A percentile compares a stretch with the other conserved stretches of the same genome.
These are phyloP conservation scores for Siderastrea radians DNA, from an alignment of 92 coral and sea anemone species.

Conservation along the genomic window DNA sequence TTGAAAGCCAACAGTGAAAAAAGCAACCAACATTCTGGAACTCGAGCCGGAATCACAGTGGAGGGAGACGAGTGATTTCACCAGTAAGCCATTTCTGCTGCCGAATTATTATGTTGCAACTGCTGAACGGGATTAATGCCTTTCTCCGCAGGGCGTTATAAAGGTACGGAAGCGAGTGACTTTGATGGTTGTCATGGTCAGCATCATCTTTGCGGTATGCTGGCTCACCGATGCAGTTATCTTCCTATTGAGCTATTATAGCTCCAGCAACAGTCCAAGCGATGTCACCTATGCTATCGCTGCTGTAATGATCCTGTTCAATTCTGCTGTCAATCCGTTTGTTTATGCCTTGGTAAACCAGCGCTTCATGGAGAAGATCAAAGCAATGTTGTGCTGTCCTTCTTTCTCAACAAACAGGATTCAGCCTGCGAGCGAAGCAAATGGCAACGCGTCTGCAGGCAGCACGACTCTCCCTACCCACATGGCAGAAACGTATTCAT, in stretches of 20 bases:
- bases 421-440: too few species aligned
- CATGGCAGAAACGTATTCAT: too few species aligned
- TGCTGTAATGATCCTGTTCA: constrained; percentile 6
- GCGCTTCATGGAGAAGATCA: constrained; percentile 20
- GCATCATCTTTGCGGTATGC: not conserved
- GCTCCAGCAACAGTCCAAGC: not conserved
- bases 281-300: not conserved
- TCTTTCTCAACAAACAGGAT: too few species aligned
- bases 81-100: too few species aligned
- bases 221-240: not conserved
- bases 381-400: not conserved
- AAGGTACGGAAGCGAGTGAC: constrained; percentile 9
- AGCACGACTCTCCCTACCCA: too few species aligned
- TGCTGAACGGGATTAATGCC: too few species aligned
- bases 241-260: not conserved
- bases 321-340: constrained; percentile 18
- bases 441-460: too few species aligned
- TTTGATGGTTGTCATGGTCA: not conserved
- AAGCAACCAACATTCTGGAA: too few species aligned
- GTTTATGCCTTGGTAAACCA: constrained; percentile 19
- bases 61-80: too few species aligned
- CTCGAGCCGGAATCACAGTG: too few species aligned
- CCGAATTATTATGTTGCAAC: too few species aligned
- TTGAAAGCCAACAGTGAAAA: too few species aligned
- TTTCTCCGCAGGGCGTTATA: not conserved